Base-by-base conservation (phyloP, 2,888 invertebrate species). In the Bibio marci region DNA sequence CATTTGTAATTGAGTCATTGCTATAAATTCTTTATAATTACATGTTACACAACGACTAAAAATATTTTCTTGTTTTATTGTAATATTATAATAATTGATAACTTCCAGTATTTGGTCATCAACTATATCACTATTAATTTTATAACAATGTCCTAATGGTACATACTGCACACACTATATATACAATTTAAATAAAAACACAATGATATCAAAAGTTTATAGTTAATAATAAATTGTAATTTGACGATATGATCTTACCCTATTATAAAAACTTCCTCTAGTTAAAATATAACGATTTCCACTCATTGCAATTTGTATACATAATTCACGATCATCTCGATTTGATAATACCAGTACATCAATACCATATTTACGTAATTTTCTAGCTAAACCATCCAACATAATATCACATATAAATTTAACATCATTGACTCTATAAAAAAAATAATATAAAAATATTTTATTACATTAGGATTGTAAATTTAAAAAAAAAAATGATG, bases 11-110 rank as follows among this genome's bases (percentile, higher is more conserved):
- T 10, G 4, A 32, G 10, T 5, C 32, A 43, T 41, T 15, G 45
- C 37, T n/a, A 44, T 18, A 41, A 46, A 48, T 39, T 41, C 44
- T 40, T 46, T 40, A 30, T 53, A 51, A 51, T 67, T 67, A 55
- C 71, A 66, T 57, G 76, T 73, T 58, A 75, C 70, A 58, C 87
- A 87, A 48, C 80, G 66, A 50, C 70, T 76, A 50, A 81, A 75
- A 44, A 83, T 68, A 57, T 83, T 70, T 43, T 65, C 65, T 52
- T 70, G 65, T 25, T 65, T 67, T 35, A 83, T 65, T 32, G 56
- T 54, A 40, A 86, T 65, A 52, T 75, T 73, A 54, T 76, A 83
- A 54, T 70, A 66, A 37, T 60, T 60, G 26, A 85, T 55, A 37
- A 83, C 71, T 56, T 76, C 73, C 41, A 66, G 57, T 25, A 81